Evolutionary conservation across 2,113 vertebrate species (phyloP), one percentile per base, ranked within the genome.

Genomic region (Anseranas semipalmata): DNA sequence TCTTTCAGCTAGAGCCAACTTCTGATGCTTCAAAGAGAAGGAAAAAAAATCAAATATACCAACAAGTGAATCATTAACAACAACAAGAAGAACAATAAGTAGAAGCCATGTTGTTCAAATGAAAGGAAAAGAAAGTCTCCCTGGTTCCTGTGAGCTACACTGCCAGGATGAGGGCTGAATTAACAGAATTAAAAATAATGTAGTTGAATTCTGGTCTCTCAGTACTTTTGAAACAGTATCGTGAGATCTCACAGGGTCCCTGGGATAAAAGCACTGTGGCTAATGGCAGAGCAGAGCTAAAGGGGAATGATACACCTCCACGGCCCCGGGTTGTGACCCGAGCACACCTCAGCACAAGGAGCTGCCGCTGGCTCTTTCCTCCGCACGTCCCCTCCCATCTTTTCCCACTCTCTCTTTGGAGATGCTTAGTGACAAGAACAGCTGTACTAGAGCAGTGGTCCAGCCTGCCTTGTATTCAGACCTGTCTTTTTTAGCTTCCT

Each of bases 381-480:
- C 19, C 3, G 0, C 6, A 12, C 7, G 17, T 14, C 33, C 15
- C 22, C 32, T 27, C 12, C 10, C 4, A 4, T 50, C 60, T 80
- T 39, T 73, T 9, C 14, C 28, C 32, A 5, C 12, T 33, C 16
- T 1, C 52, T 76, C 70, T 76, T 91, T 28, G 75, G 43, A 75
- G 62, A 37, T 28, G 18, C 17, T 50, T 30, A 63, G 7, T 22
- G 12, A 63, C 15, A 70, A 46, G 15, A 59, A 2, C 2, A 46
- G 18, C 6, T 25, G 15, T 30, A 27, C 41, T 41, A 15, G 15
- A 45, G 48, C 6, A 80, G 15, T 2, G 0, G 33, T 39, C n/a
- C 55, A 37, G 21, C 45, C 65, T 67, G 20, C 5, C 46, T 73
- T 80, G 45, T n/a, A 43, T n/a, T 39, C 28, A 82, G 28, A 65